Evolutionary conservation across 2,113 vertebrate genomes (phyloP), one percentile per base, ranked within the genome.

Genomic region (Thymallus thymallus): DNA sequence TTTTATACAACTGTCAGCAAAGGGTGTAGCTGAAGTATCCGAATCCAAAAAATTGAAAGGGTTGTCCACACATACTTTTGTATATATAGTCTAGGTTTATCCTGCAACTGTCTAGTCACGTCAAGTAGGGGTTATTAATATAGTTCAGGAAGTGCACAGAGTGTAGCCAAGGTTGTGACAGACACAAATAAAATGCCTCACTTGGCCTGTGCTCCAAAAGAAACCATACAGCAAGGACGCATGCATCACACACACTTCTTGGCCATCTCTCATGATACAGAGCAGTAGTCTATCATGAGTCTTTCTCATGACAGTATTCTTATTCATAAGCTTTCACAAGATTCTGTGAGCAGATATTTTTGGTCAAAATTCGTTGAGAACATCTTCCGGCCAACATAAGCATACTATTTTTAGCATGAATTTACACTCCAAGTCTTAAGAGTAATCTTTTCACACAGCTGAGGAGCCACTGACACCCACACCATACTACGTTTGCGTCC

Each of bases 181-280:
- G 77, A 65, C 67, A 81, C 77, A 87, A 89, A 90, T 88, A 84
- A 90, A 61, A 51, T 22, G 24, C 85, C 76, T 0, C 13, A 70
- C 58, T 46, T 45, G 13, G 66, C 63, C 29, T 2, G 1, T 66
- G 69, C 9, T 2, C 71, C 60, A 61, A 79, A 74, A 71, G 75
- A 60, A 56, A 41, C 56, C 69, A 9, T 30, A 35, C 76, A 72
- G 76, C 32, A 22, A 78, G 10, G n/a, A 51, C 75, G 30, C 23
- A 73, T 85, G 63, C 35, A 78, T 79, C 76, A 64, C 55, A 48
- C 80, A 65, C 58, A 60, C 24, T 24, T 63, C 3, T 2, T 6
- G 4, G 61, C 70, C 35, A 30, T 26, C 10, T 58, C 74, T 87
- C 16, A 55, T 14, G 18, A 20, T 20, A 55, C 51, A 55, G 51